These are phyloP conservation scores for Sapayoa aenigma DNA, from an alignment of 2,113 vertebrate genomes.

Conservation along the genomic window DNA sequence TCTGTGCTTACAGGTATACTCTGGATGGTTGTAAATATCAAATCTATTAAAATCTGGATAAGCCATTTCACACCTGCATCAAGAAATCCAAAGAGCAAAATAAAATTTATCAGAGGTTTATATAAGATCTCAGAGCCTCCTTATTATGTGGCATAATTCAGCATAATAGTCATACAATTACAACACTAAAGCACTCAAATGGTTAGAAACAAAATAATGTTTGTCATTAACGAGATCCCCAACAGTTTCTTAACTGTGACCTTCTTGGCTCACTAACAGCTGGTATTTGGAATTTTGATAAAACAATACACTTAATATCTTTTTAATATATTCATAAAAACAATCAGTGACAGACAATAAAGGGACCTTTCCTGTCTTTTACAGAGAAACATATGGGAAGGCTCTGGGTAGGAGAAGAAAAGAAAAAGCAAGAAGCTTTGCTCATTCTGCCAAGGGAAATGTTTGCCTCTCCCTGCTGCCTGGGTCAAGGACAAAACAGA, in stretches of 20 bases:
- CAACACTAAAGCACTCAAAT: background rate
- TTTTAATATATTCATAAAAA: background rate
- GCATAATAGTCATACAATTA: background rate
- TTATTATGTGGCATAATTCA: background rate
- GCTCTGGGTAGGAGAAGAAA: background rate
- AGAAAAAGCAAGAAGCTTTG: rapidly evolving
- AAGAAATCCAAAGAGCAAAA: slow-evolving; percentile 19
- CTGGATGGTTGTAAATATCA: slow-evolving; percentile 41
- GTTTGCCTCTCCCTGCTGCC: background rate
- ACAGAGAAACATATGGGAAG: background rate
- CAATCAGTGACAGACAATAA: background rate
- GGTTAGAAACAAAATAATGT: background rate
- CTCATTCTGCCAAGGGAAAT: background rate
- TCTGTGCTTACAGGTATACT: slow-evolving; percentile 45
- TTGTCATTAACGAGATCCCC: background rate
- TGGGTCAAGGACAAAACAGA: background rate
- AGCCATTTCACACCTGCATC: slow-evolving; percentile 60
- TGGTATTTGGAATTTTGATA: background rate
- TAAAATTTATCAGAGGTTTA: background rate
- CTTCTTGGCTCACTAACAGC: background rate
- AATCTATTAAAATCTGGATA: slow-evolving; percentile 60
- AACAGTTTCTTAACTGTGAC: background rate
- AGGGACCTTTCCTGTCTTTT: background rate
- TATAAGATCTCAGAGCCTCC: background rate
- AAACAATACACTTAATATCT: background rate